Conservation (phyloP, 2,888 invertebrate genomes). For the Coleophora flavipennella region DNA sequence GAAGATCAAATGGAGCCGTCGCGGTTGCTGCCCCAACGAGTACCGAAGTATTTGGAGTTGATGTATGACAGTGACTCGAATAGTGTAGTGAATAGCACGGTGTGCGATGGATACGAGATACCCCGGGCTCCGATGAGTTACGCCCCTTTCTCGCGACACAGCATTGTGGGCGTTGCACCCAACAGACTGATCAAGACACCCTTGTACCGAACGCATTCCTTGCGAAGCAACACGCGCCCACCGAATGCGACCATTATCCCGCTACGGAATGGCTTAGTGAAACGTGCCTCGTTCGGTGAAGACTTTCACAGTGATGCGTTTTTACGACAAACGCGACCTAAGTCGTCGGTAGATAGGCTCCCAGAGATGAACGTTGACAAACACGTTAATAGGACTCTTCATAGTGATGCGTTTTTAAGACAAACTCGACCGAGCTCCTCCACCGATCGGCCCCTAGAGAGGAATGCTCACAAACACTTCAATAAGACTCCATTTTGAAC, state of each 20-base stretch:
- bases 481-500: conserved; percentile 62
- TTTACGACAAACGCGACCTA: too few species aligned
- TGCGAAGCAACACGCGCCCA: conserved; percentile 40
- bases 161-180: conserved; percentile 57
- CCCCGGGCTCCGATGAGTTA: conserved; percentile 56
- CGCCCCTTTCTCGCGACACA: conserved; percentile 48
- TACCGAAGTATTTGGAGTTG: conserved; percentile 78
- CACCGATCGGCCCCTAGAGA: too few species aligned
- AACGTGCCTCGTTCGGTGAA: conserved; percentile 53
- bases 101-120: conserved; percentile 76
- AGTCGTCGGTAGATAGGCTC: too few species aligned
- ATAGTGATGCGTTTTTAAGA: too few species aligned
- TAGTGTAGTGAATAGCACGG: conserved; percentile 25
- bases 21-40: conserved; percentile 41
- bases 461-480: too few species aligned
- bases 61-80: conserved; percentile 72
- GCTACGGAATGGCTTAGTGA: conserved; percentile 44
- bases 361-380: too few species aligned
- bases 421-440: too few species aligned
- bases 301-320: conserved; percentile 15
- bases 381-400: conserved; percentile 43
- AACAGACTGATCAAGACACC: conserved; percentile 47
- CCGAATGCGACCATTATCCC: conserved; percentile 60
- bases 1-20: conserved; percentile 60
- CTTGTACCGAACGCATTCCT: conserved; percentile 44